phyloP scores from a whole-genome alignment of 2,888 invertebrate genomes.

The Eristalinus aeneus region DNA sequence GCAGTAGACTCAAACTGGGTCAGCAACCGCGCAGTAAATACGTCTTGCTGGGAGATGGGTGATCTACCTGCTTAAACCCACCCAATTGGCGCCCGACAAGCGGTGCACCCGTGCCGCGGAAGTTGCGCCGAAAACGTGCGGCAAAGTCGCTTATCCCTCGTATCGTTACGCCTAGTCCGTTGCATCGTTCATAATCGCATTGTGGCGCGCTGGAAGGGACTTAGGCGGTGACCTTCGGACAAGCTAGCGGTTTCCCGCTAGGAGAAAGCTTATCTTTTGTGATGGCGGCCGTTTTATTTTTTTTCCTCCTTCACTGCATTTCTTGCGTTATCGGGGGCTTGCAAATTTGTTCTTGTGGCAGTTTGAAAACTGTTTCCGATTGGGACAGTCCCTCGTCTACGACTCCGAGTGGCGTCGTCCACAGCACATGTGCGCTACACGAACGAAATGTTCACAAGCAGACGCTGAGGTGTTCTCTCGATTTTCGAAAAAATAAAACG shows the following conservation, averaged over 20 bases:
- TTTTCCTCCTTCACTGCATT: background rate
- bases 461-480: background rate
- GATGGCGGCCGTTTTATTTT: background rate
- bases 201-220: conserved; percentile 50
- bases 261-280: conserved; percentile 36
- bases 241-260: conserved; percentile 33
- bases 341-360: background rate
- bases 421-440: background rate
- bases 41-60: background rate
- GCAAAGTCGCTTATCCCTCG: conserved; percentile 2
- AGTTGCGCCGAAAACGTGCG: conserved; percentile 56
- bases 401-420: too few species aligned
- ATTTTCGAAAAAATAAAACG: background rate
- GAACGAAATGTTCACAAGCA: conserved; percentile 15
- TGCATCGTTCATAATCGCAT: conserved; percentile 56
- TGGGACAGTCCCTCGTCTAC: conserved; percentile 45
- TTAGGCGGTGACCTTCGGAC: conserved; percentile 52
- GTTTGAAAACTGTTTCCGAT: conserved; percentile 32
- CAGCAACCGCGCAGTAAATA: background rate
- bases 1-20: conserved; percentile 25
- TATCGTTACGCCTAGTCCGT: background rate
- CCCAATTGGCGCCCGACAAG: background rate
- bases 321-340: background rate
- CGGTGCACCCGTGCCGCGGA: conserved; percentile 21
- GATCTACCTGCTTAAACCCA: background rate